These are phyloP conservation scores for Perizoma flavofasciatum DNA, from an alignment of 2,888 invertebrate genomes.

Conservation along the genomic window DNA sequence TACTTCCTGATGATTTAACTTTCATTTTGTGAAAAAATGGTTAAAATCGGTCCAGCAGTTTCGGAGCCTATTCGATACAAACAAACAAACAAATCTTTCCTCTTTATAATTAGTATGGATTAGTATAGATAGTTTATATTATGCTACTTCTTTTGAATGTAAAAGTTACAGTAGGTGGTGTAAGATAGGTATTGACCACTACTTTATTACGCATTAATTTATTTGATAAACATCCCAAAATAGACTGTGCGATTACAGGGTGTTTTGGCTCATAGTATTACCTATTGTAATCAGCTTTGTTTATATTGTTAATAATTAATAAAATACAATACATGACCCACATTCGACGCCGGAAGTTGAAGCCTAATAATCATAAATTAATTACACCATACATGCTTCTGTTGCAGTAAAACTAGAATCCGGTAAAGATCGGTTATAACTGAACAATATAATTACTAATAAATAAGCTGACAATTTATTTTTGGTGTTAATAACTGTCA, in stretches of 20 bases:
- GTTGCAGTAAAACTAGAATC: conserved; percentile 10
- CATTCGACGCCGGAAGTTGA: conserved; percentile 30
- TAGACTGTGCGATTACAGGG: conserved; percentile 2
- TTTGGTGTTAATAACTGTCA: too few species aligned
- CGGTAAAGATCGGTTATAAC: background rate
- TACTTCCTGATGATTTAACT: too few species aligned
- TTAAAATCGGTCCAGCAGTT: too few species aligned
- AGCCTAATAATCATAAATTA: conserved; percentile 30
- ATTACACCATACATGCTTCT: conserved; percentile 26
- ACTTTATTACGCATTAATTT: conserved; percentile 21
- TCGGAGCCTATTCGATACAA: too few species aligned
- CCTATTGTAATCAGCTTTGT: conserved; percentile 1
- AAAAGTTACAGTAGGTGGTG: too few species aligned
- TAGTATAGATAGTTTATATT: too few species aligned
- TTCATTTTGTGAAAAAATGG: too few species aligned
- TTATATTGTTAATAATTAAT: conserved; percentile 17
- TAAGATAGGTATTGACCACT: background rate
- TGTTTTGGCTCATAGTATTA: background rate
- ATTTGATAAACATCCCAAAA: conserved; percentile 6
- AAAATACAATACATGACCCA: conserved; percentile 27
- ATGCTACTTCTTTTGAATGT: too few species aligned
- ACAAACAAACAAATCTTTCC: too few species aligned
- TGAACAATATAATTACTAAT: too few species aligned
- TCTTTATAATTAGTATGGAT: too few species aligned
- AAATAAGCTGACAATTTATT: too few species aligned